Evolutionary conservation across 2,113 vertebrate genomes (phyloP).

Genomic region (Epinephelus cyanopodus): DNA sequence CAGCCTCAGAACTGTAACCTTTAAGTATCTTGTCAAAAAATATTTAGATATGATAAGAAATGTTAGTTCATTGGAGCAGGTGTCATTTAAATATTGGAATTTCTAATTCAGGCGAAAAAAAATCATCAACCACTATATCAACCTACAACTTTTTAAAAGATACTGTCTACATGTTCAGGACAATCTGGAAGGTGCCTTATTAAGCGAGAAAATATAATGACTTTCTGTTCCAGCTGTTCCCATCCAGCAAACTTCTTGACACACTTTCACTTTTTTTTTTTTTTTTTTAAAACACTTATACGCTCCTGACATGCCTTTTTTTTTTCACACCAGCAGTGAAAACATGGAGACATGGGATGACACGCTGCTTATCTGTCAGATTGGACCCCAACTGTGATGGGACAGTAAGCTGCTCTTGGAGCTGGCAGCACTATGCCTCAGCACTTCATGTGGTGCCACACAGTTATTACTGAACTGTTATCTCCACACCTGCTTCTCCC

Average conservation of each 20-base stretch:
- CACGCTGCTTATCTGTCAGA: slow-evolving; percentile 34
- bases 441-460: slow-evolving; percentile 11
- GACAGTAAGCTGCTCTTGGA: slow-evolving; percentile 26
- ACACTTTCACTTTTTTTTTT: neutral
- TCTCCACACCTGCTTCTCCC: slow-evolving; percentile 15
- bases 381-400: slow-evolving; percentile 29
- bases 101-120: neutral
- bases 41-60: neutral
- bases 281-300: neutral
- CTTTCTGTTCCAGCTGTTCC: slow-evolving; percentile 1
- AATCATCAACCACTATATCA: neutral
- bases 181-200: neutral
- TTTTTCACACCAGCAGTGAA: slow-evolving; percentile 13
- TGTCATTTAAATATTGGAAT: neutral
- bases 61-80: too few relatives aligned
- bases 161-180: neutral
- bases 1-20: neutral
- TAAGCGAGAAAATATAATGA: neutral
- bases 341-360: slow-evolving; percentile 9
- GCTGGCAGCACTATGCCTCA: slow-evolving; percentile 15
- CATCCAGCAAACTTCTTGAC: neutral
- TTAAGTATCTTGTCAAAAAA: neutral
- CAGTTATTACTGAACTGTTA: neutral
- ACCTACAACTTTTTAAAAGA: neutral
- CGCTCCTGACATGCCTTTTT: slow-evolving; percentile 9